These are phyloP conservation scores for Temnothorax nylanderi DNA, from an alignment of 1,140 invertebrate species.

Conservation along the genomic window DNA sequence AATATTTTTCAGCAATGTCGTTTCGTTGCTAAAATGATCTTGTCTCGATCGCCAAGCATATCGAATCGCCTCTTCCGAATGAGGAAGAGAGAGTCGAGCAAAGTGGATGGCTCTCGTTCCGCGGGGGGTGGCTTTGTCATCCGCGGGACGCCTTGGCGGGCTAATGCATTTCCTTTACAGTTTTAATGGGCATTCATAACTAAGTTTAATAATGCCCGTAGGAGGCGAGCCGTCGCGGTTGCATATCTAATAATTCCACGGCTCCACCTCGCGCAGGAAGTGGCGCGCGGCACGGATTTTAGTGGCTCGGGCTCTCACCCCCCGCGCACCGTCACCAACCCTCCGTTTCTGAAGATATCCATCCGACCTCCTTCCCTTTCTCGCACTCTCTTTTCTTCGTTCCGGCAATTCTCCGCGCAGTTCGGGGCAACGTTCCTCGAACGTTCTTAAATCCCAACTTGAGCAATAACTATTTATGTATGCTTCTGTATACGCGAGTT, in stretches of 20 bases:
- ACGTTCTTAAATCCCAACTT: not conserved
- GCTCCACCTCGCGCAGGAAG: slow-evolving; percentile 73
- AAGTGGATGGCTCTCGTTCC: slow-evolving; percentile 77
- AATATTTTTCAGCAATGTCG: slow-evolving; percentile 43
- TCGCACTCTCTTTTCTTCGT: slow-evolving; percentile 48
- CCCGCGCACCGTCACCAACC: slow-evolving; percentile 6
- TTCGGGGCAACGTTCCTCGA: not conserved
- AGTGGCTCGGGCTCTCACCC: slow-evolving; percentile 64
- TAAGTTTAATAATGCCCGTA: slow-evolving; percentile 84
- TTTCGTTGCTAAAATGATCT: not conserved
- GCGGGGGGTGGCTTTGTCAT: slow-evolving; percentile 77
- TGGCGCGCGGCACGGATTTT: slow-evolving; percentile 73
- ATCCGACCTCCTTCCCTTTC: slow-evolving; percentile 55
- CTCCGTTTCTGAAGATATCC: slow-evolving; percentile 36
- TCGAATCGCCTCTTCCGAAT: slow-evolving; percentile 74
- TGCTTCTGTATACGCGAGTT: not conserved
- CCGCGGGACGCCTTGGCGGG: slow-evolving; percentile 74
- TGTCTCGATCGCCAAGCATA: slow-evolving; percentile 62
- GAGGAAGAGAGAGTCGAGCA: slow-evolving; percentile 49
- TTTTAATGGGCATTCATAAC: slow-evolving; percentile 86
- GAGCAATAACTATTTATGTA: not conserved
- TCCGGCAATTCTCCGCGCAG: not conserved
- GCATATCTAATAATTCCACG: slow-evolving; percentile 84
- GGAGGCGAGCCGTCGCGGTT: slow-evolving; percentile 79
- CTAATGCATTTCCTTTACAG: slow-evolving; percentile 86